These are phyloP conservation scores for Eupithecia exiguata DNA, from an alignment of 2,888 invertebrate genomes.

Conservation along the genomic window DNA sequence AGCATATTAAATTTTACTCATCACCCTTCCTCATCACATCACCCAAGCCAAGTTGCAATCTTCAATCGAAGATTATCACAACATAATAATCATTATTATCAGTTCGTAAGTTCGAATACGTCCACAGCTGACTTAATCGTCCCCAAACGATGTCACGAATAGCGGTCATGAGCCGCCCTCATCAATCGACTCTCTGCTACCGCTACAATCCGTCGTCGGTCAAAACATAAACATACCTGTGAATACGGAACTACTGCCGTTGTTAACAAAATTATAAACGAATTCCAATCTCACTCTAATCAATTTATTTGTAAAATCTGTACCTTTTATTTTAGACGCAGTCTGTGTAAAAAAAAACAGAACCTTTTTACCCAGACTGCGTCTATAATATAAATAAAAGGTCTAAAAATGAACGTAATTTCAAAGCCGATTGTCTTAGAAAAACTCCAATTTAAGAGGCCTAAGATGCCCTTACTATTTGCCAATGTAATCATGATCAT, in stretches of 20 bases:
- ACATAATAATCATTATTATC: background rate
- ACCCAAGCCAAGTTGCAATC: background rate
- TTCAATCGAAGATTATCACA: background rate
- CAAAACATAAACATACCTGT: background rate
- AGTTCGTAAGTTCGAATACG: background rate
- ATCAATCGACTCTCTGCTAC: background rate
- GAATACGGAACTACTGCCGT: background rate
- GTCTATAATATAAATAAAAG: slow-evolving; percentile 2
- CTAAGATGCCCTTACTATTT: slow-evolving; percentile 23
- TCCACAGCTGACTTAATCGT: background rate
- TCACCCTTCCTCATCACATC: no score
- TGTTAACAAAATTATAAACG: background rate
- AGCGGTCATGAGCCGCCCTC: no score
- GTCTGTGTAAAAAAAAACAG: no score
- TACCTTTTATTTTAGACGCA: no score
- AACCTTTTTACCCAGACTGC: slow-evolving; percentile 7
- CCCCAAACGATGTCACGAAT: background rate
- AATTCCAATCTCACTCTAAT: background rate
- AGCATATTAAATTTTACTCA: background rate
- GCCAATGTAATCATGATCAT: slow-evolving; percentile 29
- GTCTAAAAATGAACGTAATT: background rate
- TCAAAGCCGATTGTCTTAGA: background rate
- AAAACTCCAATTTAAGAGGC: slow-evolving; percentile 15
- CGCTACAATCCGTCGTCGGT: background rate
- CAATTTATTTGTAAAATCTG: background rate